These are phyloP conservation scores for Panonychus citri DNA, from an alignment of 1,140 invertebrate genomes.

Conservation along the genomic window DNA sequence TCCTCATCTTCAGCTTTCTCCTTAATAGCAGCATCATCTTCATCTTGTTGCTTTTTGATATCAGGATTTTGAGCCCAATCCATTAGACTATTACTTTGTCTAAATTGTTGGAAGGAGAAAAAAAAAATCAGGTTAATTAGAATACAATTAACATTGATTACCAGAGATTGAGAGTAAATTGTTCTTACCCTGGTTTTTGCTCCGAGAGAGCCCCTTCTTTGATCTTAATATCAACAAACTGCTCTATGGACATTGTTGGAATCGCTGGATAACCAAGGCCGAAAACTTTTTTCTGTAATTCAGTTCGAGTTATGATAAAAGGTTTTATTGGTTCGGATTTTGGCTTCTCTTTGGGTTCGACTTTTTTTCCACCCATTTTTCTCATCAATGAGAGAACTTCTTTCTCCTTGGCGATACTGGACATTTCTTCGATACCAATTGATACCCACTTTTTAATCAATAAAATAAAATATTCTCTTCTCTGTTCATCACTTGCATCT, in stretches of 20 bases:
- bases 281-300: slow-evolving; percentile 70
- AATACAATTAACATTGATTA: no score
- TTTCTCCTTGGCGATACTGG: slow-evolving; percentile 23
- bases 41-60: slow-evolving; percentile 11
- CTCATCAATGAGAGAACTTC: slow-evolving; percentile 22
- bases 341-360: not conserved
- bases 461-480: slow-evolving; percentile 55
- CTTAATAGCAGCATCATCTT: slow-evolving; percentile 35
- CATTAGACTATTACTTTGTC: slow-evolving; percentile 9
- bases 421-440: slow-evolving; percentile 50
- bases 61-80: slow-evolving; percentile 12
- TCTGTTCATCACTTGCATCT: slow-evolving; percentile 44
- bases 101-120: no score
- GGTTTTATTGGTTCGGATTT: slow-evolving; percentile 41
- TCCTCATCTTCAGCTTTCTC: slow-evolving; percentile 48
- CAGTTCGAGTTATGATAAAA: slow-evolving; percentile 74
- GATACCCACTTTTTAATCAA: slow-evolving; percentile 48
- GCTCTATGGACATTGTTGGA: slow-evolving; percentile 71
- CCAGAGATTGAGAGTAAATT: no score
- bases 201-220: slow-evolving; percentile 4
- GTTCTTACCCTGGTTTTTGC: slow-evolving; percentile 1
- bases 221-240: slow-evolving; percentile 68
- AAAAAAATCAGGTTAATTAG: not conserved
- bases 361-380: slow-evolving; percentile 14
- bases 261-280: slow-evolving; percentile 81